Base-by-base conservation (phyloP, 2,888 invertebrate species). In the Leucoma salicis region DNA sequence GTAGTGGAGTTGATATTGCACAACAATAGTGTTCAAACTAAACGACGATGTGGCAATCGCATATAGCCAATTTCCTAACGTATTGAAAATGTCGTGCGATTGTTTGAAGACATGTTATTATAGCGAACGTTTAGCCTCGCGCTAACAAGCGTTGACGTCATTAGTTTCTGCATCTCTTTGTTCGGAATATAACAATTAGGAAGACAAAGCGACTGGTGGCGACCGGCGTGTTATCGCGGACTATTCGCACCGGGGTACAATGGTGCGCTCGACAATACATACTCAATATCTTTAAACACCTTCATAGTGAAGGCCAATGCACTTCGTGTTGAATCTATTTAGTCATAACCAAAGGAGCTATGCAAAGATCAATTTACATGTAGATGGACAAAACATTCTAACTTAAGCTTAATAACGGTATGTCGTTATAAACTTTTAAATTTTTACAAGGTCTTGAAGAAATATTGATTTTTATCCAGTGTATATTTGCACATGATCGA, bases 81-180 rank as follows among this genome's bases (percentile, higher is more conserved):
- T 82, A 82, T 86, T 78, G 79, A 75, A 76, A 78, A 68, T 71
- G 74, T 77, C 70, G 74, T 75, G 71, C 82, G 73, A 86, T 88
- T 85, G 86, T 85, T 76, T 73, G 80, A 82, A 77, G 84, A 86
- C 85, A 81, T 79, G 86, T 87, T 87, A 87, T 83, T 82, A 82
- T 73, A 69, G 63, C 59, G 46, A 70, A 71, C 82, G 79, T 88
- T 89, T 86, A 89, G 86, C 77, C 74, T 63, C 68, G 63, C 75
- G 76, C 76, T 78, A 82, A 80, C 78, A 71, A 78, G 75, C 74
- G 59, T 62, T 66, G 69, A 66, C 68, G 67, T 70, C 74, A 72
- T 85, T 86, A 84, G 87, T 88, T 86, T 84, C 84, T 79, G 72
- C 64, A 39, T 60, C 71, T 80, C 83, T 82, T 86, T 86, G 86